phyloP scores from a whole-genome alignment of 1,140 invertebrate genomes.

The Bombus confusus region DNA sequence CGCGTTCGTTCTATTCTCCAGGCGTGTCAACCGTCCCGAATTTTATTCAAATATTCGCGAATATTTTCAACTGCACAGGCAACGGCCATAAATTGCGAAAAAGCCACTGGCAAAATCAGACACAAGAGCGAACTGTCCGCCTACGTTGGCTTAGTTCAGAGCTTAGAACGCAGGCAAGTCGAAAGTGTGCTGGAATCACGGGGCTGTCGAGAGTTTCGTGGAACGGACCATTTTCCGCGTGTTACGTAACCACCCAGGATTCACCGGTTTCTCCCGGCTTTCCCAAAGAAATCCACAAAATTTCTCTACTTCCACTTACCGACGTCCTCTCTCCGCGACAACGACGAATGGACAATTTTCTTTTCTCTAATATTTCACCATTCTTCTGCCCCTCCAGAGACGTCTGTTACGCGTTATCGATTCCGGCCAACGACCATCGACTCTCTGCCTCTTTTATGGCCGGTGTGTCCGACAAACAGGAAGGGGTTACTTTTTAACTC shows the following conservation, averaged over 20 bases:
- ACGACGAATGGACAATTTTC: too few relatives aligned
- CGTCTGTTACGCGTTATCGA: conserved; percentile 15
- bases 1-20: too few relatives aligned
- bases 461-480: not conserved
- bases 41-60: too few relatives aligned
- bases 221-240: not conserved
- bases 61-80: too few relatives aligned
- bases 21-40: too few relatives aligned
- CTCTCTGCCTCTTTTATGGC: not conserved
- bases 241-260: conserved; percentile 27
- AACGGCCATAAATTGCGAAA: not conserved
- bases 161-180: not conserved
- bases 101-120: not conserved
- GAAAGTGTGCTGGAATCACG: not conserved
- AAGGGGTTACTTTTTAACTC: not conserved
- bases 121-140: too few relatives aligned
- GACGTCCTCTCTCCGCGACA: too few relatives aligned
- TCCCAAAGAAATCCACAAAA: not conserved
- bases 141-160: too few relatives aligned
- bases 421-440: not conserved
- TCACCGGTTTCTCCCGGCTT: not conserved
- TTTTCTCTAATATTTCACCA: too few relatives aligned
- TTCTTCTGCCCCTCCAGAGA: not conserved
- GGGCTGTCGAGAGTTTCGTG: not conserved
- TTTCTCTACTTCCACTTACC: not conserved